A percentile compares a stretch with the other conserved stretches of the same genome.
These are phyloP conservation scores for Micropoecilia bifurca DNA, from an alignment of 2,797 vertebrate genomes.

Conservation along the genomic window DNA sequence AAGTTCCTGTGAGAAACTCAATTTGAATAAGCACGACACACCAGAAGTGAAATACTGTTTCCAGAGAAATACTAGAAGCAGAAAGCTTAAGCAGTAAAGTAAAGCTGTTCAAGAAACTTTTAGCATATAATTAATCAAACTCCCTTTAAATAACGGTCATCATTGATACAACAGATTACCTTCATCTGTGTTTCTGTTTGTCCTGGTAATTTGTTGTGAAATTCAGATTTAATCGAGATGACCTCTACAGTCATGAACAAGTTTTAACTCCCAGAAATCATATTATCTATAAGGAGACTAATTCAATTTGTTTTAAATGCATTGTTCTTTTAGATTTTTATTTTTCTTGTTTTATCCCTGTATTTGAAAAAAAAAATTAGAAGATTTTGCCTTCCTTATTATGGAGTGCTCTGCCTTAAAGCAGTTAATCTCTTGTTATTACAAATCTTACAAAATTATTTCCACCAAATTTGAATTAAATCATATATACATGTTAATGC, in stretches of 20 bases:
- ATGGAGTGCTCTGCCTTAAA: neutral
- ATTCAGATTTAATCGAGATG: neutral
- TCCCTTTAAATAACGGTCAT: neutral
- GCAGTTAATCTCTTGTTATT: neutral
- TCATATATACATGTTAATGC: neutral
- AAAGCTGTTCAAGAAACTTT: neutral
- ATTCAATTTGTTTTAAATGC: neutral
- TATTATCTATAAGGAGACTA: neutral
- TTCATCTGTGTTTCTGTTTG: neutral
- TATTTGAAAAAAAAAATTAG: neutral
- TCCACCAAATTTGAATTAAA: neutral
- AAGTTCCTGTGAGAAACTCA: slow-evolving; percentile 12
- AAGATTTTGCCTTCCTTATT: neutral
- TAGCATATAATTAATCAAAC: neutral
- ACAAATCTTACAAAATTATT: neutral
- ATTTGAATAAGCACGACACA: slow-evolving; percentile 5
- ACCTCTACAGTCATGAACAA: neutral
- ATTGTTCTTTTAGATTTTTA: neutral
- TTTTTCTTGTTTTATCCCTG: neutral
- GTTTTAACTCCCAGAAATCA: neutral
- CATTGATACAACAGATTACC: neutral
- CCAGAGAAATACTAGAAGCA: neutral
- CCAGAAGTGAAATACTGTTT: slow-evolving; percentile 12
- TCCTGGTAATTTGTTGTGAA: neutral
- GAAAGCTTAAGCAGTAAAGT: neutral